Evolutionary conservation across 2,113 vertebrate genomes (phyloP), one percentile per base, ranked within the genome.

Genomic region (Uropsilus gracilis): DNA sequence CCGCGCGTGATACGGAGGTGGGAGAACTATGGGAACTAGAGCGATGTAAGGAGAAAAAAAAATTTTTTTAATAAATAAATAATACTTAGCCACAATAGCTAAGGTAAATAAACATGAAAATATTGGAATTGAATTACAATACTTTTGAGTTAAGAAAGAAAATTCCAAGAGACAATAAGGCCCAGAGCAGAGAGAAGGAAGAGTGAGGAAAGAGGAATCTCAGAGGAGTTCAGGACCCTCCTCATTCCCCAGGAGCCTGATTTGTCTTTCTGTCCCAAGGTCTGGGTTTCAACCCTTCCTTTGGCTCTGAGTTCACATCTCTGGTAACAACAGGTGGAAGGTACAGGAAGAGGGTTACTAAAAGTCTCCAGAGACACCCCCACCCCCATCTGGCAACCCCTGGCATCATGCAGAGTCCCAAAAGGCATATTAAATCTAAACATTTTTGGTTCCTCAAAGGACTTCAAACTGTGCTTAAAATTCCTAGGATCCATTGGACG

Each of bases 31-130:
- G n/a, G n/a, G n/a, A n/a, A n/a, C n/a, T n/a, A n/a, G n/a, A n/a
- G n/a, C n/a, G n/a, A n/a, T n/a, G n/a, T n/a, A n/a, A n/a, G n/a
- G n/a, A n/a, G n/a, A n/a, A n/a, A n/a, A n/a, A n/a, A n/a, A n/a
- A n/a, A n/a, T n/a, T n/a, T n/a, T n/a, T n/a, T n/a, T n/a, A n/a
- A n/a, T n/a, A n/a, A n/a, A n/a, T n/a, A 90, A n/a, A 73, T 87
- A 86, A 76, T 34, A 80, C 28, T 85, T 66, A 78, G 68, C 17
- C 17, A 78, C 6, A 28, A 75, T 64, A 80, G 20, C 24, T 83
- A 90, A 90, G 42, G 28, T n/a, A 82, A 93, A 83, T 46, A 89
- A 77, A 91, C 71, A n/a, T 3, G 66, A 95, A 96, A 88, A 76
- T 10, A 71, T 4, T 87, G 16, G 53, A 6, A n/a, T 9, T 76